Evolutionary conservation across 2,888 invertebrate genomes (phyloP).

Genomic region (Lasioglossum marginatum): DNA sequence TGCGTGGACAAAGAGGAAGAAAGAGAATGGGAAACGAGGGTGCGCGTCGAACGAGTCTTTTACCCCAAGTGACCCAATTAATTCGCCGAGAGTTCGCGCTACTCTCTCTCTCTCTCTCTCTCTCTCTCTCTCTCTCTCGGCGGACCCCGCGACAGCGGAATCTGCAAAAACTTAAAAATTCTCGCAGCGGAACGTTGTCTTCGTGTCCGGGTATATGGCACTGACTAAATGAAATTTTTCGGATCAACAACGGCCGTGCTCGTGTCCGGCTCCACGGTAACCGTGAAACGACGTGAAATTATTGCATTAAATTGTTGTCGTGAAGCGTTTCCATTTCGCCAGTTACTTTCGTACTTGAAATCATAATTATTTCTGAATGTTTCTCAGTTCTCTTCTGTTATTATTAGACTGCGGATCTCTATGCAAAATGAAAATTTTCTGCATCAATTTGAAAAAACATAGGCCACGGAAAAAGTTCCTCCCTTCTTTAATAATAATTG

Average conservation of each 20-base stretch:
- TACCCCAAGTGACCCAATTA: constrained; percentile 68
- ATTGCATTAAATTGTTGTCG: not conserved
- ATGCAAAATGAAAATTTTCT: no score
- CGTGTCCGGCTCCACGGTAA: not conserved
- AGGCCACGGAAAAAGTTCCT: no score
- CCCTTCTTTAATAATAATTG: no score
- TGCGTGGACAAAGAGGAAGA: constrained; percentile 62
- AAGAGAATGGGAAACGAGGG: constrained; percentile 56
- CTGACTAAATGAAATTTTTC: not conserved
- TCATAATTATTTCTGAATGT: not conserved
- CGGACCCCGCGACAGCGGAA: constrained; percentile 24
- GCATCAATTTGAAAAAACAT: no score
- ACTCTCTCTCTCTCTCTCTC: not conserved
- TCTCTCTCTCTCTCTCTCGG: not conserved
- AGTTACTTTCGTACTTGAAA: not conserved
- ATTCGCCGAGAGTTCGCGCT: constrained; percentile 64
- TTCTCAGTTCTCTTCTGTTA: not conserved
- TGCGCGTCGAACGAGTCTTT: constrained; percentile 67
- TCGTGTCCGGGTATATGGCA: no score
- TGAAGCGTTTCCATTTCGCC: not conserved
- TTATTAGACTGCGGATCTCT: no score
- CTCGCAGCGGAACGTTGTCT: constrained; percentile 4
- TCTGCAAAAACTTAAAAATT: constrained; percentile 58
- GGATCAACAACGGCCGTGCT: not conserved
- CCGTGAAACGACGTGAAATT: not conserved